These are phyloP conservation scores for Drosophila helvetica DNA, from an alignment of 2,888 invertebrate genomes.

Conservation along the genomic window DNA sequence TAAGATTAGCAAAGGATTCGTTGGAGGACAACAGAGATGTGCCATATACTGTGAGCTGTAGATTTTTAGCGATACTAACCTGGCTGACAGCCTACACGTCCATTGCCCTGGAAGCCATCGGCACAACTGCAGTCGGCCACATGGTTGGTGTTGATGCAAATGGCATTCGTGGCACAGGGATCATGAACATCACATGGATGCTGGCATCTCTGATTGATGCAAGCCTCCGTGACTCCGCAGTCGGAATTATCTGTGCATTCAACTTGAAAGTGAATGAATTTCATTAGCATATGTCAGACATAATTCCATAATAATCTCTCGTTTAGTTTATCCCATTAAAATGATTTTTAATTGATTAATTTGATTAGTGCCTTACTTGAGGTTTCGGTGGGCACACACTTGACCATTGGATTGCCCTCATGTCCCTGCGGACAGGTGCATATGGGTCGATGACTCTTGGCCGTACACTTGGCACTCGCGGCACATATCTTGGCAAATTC, in stretches of 20 bases:
- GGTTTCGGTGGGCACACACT: constrained; percentile 89
- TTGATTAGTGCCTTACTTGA: constrained; percentile 88
- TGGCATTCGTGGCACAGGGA: constrained; percentile 92
- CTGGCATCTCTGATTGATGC: constrained; percentile 93
- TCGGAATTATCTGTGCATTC: constrained; percentile 94
- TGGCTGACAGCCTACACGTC: constrained; percentile 91
- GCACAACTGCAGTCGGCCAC: constrained; percentile 93
- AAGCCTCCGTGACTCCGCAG: constrained; percentile 93
- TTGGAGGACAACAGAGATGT: constrained; percentile 49
- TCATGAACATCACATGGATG: constrained; percentile 94
- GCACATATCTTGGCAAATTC: constrained; percentile 92
- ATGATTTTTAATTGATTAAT: constrained; percentile 60
- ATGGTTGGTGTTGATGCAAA: constrained; percentile 94
- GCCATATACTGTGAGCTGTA: constrained; percentile 38
- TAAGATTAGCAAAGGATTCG: constrained; percentile 60
- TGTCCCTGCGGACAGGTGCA: constrained; percentile 92
- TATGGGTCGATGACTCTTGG: constrained; percentile 92
- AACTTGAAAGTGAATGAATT: constrained; percentile 85
- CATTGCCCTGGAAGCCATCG: constrained; percentile 94
- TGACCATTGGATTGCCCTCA: constrained; percentile 92
- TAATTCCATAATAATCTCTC: not conserved
- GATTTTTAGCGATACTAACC: constrained; percentile 85
- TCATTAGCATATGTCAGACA: not conserved
- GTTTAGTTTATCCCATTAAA: constrained; percentile 6
- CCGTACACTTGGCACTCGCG: constrained; percentile 90